These are phyloP conservation scores for Phragmatobia fuliginosa DNA, from an alignment of 2,888 invertebrate genomes.

Conservation along the genomic window DNA sequence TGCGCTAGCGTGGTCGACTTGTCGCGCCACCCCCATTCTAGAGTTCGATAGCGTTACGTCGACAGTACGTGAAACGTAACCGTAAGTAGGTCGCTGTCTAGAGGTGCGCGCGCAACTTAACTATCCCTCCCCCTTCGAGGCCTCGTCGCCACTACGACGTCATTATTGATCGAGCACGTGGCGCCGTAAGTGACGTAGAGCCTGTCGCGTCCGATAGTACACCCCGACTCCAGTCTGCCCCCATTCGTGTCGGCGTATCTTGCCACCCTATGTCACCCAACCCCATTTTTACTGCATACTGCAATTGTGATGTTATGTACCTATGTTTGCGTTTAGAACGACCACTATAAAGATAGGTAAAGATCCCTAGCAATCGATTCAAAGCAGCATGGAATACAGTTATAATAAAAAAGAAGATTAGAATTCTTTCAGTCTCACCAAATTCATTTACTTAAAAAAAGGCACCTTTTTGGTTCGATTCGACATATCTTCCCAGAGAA, in stretches of 20 bases:
- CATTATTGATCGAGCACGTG: slow-evolving; percentile 86
- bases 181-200: slow-evolving; percentile 85
- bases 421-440: too few relatives aligned
- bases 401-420: background rate
- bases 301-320: slow-evolving; percentile 47
- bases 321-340: slow-evolving; percentile 32
- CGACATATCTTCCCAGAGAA: too few relatives aligned
- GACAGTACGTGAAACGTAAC: slow-evolving; percentile 83
- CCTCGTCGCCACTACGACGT: slow-evolving; percentile 70
- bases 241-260: slow-evolving; percentile 34
- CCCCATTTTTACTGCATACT: slow-evolving; percentile 59
- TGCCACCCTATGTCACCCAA: slow-evolving; percentile 30
- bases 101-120: slow-evolving; percentile 75
- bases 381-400: background rate
- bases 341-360: slow-evolving; percentile 29
- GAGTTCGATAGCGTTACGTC: slow-evolving; percentile 80
- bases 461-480: too few relatives aligned
- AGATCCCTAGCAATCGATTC: slow-evolving; percentile 18
- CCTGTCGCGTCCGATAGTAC: slow-evolving; percentile 74
- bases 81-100: slow-evolving; percentile 80
- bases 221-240: slow-evolving; percentile 60
- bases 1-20: slow-evolving; percentile 55
- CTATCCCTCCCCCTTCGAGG: slow-evolving; percentile 19
- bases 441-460: too few relatives aligned
- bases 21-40: slow-evolving; percentile 57